Conservation (phyloP, 1,140 invertebrate genomes). For the Hylaeus anthracinus region DNA sequence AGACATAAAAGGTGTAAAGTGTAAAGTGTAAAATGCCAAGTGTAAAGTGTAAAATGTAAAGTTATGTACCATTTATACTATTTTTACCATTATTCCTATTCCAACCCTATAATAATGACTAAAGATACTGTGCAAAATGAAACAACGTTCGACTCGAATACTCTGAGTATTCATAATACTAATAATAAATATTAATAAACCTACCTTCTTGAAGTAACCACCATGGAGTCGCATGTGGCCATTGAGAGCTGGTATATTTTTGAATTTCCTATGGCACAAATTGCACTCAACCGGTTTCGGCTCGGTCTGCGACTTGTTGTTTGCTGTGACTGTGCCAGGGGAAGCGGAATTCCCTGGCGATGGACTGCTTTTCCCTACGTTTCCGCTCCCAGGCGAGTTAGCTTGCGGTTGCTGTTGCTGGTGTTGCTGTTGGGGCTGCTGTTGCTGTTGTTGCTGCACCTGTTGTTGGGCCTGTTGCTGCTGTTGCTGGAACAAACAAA, state of each 20-base stretch:
- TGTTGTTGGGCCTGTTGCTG: conserved; percentile 64
- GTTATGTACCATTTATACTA: too few relatives aligned
- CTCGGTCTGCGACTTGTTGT: conserved; percentile 82
- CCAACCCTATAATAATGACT: too few relatives aligned
- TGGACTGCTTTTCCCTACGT: conserved; percentile 74
- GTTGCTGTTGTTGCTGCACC: conserved; percentile 67
- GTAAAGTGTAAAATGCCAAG: too few relatives aligned
- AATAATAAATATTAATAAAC: neutral
- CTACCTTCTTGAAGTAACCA: conserved; percentile 96
- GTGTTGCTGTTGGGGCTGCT: conserved; percentile 69
- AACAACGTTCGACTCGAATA: too few relatives aligned
- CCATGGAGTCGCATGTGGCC: conserved; percentile 98
- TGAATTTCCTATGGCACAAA: conserved; percentile 96
- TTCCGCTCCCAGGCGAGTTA: conserved; percentile 74
- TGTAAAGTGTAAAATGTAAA: too few relatives aligned
- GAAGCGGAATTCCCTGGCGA: conserved; percentile 73
- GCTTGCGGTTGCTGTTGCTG: conserved; percentile 71
- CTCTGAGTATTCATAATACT: too few relatives aligned
- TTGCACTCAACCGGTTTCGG: conserved; percentile 95
- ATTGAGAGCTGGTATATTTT: conserved; percentile 97
- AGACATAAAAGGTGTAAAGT: too few relatives aligned
- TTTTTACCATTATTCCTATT: too few relatives aligned
- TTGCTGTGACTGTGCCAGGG: conserved; percentile 70
- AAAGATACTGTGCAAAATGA: too few relatives aligned
- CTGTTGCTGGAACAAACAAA: conserved; percentile 56